Percentiles rank a stretch among this genome's conserved stretches.
These are phyloP conservation scores for Leptopilina clavipes DNA, from an alignment of 1,140 invertebrate species.

Conservation along the genomic window DNA sequence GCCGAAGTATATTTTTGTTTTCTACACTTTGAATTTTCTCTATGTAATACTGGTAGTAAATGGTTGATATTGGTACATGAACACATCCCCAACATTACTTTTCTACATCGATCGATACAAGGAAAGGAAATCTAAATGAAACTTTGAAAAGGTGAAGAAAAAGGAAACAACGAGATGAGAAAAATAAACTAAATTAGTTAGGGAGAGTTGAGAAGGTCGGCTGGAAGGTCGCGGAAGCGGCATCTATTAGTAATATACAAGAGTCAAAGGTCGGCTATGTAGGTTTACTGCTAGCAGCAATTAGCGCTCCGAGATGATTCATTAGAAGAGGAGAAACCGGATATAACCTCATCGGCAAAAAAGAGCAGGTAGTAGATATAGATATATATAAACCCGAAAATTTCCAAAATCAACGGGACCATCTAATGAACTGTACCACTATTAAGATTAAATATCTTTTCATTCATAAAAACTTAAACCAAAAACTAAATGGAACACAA, in stretches of 20 bases:
- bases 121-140: background rate
- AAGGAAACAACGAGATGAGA: background rate
- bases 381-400: background rate
- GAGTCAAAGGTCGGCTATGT: slow-evolving; percentile 14
- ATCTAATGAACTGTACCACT: slow-evolving; percentile 1
- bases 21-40: no score
- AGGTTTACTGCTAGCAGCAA: slow-evolving; percentile 2
- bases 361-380: background rate
- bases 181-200: slow-evolving; percentile 32
- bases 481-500: background rate
- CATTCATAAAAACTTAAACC: slow-evolving; percentile 5
- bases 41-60: no score
- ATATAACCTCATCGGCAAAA: slow-evolving; percentile 11
- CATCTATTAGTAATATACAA: background rate
- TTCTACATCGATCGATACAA: no score
- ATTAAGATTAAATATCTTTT: slow-evolving; percentile 6
- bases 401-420: slow-evolving; percentile 2
- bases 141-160: background rate
- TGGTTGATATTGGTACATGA: no score
- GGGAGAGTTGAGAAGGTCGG: slow-evolving; percentile 52
- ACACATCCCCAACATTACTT: no score
- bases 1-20: background rate
- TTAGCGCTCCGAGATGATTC: slow-evolving; percentile 26
- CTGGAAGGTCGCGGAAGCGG: slow-evolving; percentile 58
- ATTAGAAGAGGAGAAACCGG: background rate